These are phyloP conservation scores for Podabrus alpinus DNA, from an alignment of 2,888 invertebrate genomes.

Conservation along the genomic window DNA sequence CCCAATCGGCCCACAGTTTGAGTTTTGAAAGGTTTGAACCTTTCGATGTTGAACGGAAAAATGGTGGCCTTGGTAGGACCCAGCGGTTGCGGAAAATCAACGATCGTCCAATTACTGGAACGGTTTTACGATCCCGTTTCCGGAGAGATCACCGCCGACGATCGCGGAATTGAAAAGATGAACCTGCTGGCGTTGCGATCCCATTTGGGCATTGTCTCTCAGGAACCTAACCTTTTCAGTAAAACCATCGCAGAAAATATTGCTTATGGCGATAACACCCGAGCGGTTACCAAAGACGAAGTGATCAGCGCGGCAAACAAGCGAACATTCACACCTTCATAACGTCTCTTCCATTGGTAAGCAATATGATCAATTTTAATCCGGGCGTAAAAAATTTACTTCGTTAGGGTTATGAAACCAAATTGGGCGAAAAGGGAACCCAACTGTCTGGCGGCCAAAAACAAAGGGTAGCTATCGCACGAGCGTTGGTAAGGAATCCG, in stretches of 20 bases:
- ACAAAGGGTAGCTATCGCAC: slow-evolving; percentile 84
- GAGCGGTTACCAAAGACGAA: slow-evolving; percentile 68
- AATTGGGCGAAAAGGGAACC: slow-evolving; percentile 77
- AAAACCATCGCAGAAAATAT: slow-evolving; percentile 89
- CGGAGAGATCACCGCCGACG: slow-evolving; percentile 61
- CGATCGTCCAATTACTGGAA: slow-evolving; percentile 80
- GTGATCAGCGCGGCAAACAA: slow-evolving; percentile 78
- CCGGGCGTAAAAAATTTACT: slow-evolving; percentile 7
- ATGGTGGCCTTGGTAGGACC: slow-evolving; percentile 79
- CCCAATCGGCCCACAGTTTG: neutral
- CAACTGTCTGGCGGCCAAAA: slow-evolving; percentile 84
- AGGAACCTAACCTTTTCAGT: slow-evolving; percentile 91
- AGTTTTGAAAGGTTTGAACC: slow-evolving; percentile 64
- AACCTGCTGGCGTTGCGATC: slow-evolving; percentile 60
- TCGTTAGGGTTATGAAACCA: slow-evolving; percentile 80
- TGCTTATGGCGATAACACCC: slow-evolving; percentile 83
- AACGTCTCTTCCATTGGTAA: slow-evolving; percentile 72
- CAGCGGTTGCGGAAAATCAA: slow-evolving; percentile 90
- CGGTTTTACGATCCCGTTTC: slow-evolving; percentile 78
- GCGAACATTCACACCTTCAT: slow-evolving; percentile 90
- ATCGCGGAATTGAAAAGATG: slow-evolving; percentile 42
- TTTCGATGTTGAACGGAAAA: slow-evolving; percentile 67
- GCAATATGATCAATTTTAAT: slow-evolving; percentile 23
- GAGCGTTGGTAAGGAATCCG: slow-evolving; percentile 79
- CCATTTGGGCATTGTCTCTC: slow-evolving; percentile 86